These are phyloP conservation scores for Taeniopygia guttata DNA, from an alignment of 2,797 vertebrate species.

Conservation along the genomic window DNA sequence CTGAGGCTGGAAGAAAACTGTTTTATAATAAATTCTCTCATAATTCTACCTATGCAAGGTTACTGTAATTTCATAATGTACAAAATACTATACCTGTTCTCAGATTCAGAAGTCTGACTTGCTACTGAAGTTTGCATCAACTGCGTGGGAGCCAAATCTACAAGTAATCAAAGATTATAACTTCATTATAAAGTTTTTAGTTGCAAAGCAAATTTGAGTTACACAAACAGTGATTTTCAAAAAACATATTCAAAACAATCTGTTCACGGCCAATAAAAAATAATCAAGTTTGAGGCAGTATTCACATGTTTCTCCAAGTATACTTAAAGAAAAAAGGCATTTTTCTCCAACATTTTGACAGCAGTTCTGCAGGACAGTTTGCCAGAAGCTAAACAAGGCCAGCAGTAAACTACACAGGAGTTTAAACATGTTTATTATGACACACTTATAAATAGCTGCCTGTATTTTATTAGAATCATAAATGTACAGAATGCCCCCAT, in stretches of 20 bases:
- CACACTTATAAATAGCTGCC: background rate
- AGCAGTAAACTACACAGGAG: background rate
- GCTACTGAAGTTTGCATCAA: conserved; percentile 54
- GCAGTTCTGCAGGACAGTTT: background rate
- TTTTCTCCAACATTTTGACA: background rate
- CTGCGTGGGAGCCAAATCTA: conserved; percentile 69
- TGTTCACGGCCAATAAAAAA: background rate
- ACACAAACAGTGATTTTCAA: background rate
- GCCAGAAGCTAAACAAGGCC: background rate
- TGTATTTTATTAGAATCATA: background rate
- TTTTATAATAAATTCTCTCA: background rate
- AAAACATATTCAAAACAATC: background rate
- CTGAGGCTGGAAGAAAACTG: background rate
- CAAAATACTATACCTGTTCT: conserved; percentile 71
- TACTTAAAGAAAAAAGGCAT: background rate
- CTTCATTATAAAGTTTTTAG: background rate
- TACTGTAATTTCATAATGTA: background rate
- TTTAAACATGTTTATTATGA: background rate
- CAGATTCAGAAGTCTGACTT: conserved; percentile 65
- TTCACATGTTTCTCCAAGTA: background rate
- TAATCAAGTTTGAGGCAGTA: background rate
- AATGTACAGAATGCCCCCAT: background rate
- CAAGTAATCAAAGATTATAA: conserved; percentile 53
- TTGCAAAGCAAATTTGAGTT: background rate
- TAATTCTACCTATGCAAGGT: background rate